Evolutionary conservation across 2,797 vertebrate genomes (phyloP).

Genomic region (Crenuchus spilurus): DNA sequence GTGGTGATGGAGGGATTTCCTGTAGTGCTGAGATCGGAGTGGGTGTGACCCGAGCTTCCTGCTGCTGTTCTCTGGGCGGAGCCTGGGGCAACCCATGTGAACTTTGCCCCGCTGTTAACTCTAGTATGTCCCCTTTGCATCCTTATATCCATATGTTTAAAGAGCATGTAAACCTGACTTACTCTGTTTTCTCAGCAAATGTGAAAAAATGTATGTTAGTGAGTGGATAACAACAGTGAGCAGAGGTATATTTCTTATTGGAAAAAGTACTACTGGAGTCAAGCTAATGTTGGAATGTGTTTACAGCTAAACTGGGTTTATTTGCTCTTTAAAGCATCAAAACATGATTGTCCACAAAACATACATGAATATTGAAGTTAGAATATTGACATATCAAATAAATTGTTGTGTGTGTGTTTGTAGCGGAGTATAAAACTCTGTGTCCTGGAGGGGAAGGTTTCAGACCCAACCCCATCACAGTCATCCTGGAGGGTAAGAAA

Average conservation of each 20-base stretch:
- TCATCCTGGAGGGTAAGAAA: conserved; percentile 90
- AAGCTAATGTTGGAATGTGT: too few species aligned
- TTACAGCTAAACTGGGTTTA: too few species aligned
- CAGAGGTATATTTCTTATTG: background rate
- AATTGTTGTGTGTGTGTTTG: conserved; percentile 11
- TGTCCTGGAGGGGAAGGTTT: conserved; percentile 95
- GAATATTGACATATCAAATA: background rate
- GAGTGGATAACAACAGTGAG: background rate
- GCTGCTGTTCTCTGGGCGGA: conserved; percentile 89
- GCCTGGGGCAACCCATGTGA: conserved; percentile 96
- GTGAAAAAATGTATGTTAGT: too few species aligned
- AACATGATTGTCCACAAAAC: too few species aligned
- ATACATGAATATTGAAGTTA: too few species aligned
- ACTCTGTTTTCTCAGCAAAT: too few species aligned
- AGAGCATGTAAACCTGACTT: too few species aligned
- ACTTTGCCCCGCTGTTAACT: conserved; percentile 86
- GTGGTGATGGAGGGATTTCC: conserved; percentile 89
- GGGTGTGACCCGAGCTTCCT: conserved; percentile 88
- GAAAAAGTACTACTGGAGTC: background rate
- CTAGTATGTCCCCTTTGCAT: conserved; percentile 77
- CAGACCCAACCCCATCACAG: conserved; percentile 90
- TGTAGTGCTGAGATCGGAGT: conserved; percentile 91
- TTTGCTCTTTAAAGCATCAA: too few species aligned
- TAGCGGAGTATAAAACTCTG: conserved; percentile 93
- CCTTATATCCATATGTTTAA: too few species aligned